Evolutionary conservation across 2,797 vertebrate species (phyloP), one percentile per base, ranked within the genome.

Genomic region (Podarcis lilfordi): DNA sequence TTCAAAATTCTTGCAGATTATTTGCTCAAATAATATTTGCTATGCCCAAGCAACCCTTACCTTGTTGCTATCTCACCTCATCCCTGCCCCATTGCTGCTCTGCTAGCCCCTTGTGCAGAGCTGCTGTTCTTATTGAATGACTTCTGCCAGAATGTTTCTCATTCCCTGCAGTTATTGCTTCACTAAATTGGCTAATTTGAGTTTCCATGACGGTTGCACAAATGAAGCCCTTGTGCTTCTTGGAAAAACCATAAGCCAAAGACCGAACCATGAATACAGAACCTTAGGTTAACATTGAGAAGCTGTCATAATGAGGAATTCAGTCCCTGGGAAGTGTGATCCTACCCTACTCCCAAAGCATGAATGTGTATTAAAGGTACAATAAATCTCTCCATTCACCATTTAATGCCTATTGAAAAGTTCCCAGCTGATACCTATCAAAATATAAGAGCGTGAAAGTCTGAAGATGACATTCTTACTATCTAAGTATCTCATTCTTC

Each of bases 391-490:
- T 69, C 3, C 50, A 80, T 92, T 90, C 40, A 37, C 71, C 23
- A 40, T 86, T 76, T 90, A 86, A 71, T 6, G 76, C 17, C 85
- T 74, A 23, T 88, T 91, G 86, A 72, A 89, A 89, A 27, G 0
- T 61, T 72, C 82, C 69, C 75, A 90, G 80, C 59, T 90, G 89
- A 80, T 87, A 80, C 40, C 55, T 59, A 84, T 76, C 85, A 87
- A 80, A 87, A 75, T 75, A 87, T 80, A 74, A 80, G 74, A 35
- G 27, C 9, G 50, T 55, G n/a, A 66, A 87, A 84, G 59, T 76
- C 81, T 83, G 68, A 84, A 87, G 80, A 90, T 87, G 40, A 80
- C 68, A 84, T 69, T 74, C 43, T 66, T 80, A 84, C 40, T 27
- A 87, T 74, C 68, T 66, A 87, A 84, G 37, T 84, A 84, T 80